These are phyloP conservation scores for Drosophila ezoana DNA, from an alignment of 2,888 invertebrate species.

Conservation along the genomic window DNA sequence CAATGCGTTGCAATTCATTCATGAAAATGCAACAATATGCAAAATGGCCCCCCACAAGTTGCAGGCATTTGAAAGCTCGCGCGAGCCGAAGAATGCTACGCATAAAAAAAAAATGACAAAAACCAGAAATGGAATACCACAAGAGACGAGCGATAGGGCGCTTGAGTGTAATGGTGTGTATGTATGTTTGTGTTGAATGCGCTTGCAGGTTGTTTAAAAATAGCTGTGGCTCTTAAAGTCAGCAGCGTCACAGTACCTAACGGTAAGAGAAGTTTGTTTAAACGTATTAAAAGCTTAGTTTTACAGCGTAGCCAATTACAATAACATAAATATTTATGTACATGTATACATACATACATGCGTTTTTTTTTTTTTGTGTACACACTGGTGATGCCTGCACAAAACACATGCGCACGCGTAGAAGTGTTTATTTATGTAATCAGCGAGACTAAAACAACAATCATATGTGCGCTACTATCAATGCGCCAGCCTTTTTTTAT, in stretches of 20 bases:
- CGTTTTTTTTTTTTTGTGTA: neutral
- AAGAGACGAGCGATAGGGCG: slow-evolving; percentile 23
- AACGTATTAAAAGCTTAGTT: slow-evolving; percentile 19
- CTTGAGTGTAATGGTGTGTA: neutral
- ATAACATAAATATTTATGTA: neutral
- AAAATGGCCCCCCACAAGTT: slow-evolving; percentile 36
- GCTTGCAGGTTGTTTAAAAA: slow-evolving; percentile 49
- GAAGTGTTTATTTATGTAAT: slow-evolving; percentile 45
- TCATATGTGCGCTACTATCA: slow-evolving; percentile 29
- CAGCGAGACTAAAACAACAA: slow-evolving; percentile 31
- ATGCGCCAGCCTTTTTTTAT: slow-evolving; percentile 25
- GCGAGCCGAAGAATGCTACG: slow-evolving; percentile 31
- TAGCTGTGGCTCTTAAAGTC: slow-evolving; percentile 40
- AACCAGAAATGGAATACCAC: slow-evolving; percentile 28
- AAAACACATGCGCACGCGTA: slow-evolving; percentile 32
- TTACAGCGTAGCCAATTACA: slow-evolving; percentile 11
- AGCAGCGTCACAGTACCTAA: slow-evolving; percentile 24
- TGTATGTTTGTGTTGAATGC: slow-evolving; percentile 5
- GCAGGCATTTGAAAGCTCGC: slow-evolving; percentile 16
- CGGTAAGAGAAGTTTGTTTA: slow-evolving; percentile 36
- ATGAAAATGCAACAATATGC: slow-evolving; percentile 57
- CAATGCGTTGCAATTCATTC: slow-evolving; percentile 61
- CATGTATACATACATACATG: neutral
- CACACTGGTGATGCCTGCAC: slow-evolving; percentile 11
- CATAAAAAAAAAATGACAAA: slow-evolving; percentile 17